Base-by-base conservation (phyloP, 2,113 vertebrate genomes). In the Xiphorhynchus elegans region DNA sequence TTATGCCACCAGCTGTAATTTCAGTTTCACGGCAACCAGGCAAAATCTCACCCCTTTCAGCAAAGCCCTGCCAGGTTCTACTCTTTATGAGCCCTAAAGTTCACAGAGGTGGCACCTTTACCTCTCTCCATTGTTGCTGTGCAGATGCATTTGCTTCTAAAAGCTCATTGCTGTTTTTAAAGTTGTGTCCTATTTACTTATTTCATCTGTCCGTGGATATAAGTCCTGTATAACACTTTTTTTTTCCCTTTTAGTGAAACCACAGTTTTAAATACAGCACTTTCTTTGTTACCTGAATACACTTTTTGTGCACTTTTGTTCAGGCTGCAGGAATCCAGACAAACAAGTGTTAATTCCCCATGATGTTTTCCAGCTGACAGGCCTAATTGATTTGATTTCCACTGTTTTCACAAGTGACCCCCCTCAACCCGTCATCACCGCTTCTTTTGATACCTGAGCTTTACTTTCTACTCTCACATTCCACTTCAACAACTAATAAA, bases 341-440 rank as follows among this genome's bases (percentile, higher is more conserved):
- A 96, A 94, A 92, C 87, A 94, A 95, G 86, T 79, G 66, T 89
- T 97, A 92, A 97, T 91, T 91, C 75, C 94, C 82, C 80, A 89
- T 97, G 93, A 96, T 92, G 86, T 95, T 97, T 98, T 97, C 95
- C 87, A 98, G 95, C 88, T 95, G 97, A 98, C 94, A 84, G 73
- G 52, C 95, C 88, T 97, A 97, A 97, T 96, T 96, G 94, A 97
- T 94, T 96, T 97, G 93, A 96, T 97, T 97, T 97, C 94, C 93
- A 94, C 94, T 96, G 84, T 97, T 97, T 97, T 91, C 97, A 96
- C 92, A 90, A 97, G 93, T 93, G 70, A 83, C 97, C 93, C 94
- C 95, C 91, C 68, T 96, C 90, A 93, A 96, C 93, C 95, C 88
- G 6, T 87, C 70, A 84, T 93, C 82, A 95, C 83, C 46, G 68